Conservation (phyloP, 2,113 vertebrate species). For the Pionites leucogaster region DNA sequence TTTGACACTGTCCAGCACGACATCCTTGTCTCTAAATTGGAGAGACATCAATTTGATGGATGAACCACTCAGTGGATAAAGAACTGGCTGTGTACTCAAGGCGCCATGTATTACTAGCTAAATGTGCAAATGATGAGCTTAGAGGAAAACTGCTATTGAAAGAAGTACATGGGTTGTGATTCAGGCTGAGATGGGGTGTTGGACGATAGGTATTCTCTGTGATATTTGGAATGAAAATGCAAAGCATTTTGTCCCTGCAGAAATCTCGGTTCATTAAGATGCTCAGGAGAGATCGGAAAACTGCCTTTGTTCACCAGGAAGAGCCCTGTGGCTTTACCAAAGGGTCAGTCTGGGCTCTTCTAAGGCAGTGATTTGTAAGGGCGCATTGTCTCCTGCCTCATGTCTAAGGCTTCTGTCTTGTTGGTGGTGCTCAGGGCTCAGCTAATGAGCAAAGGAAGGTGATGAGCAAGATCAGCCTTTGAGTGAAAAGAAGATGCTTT, state of each 20-base stretch:
- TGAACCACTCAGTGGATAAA: neutral
- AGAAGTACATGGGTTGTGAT: neutral
- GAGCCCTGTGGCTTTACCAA: neutral
- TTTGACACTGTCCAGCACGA: neutral
- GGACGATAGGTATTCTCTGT: neutral
- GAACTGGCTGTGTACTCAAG: neutral
- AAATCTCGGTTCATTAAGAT: neutral
- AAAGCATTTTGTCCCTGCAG: neutral
- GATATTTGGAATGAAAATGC: neutral
- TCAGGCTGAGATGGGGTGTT: neutral
- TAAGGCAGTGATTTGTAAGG: neutral
- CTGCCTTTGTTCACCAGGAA: neutral
- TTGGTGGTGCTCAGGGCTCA: neutral
- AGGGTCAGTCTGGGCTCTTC: neutral
- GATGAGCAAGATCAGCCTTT: neutral
- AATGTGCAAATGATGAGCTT: neutral
- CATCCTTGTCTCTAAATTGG: neutral
- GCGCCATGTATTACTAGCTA: neutral
- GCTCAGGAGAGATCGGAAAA: neutral
- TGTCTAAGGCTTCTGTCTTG: neutral
- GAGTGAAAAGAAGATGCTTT: conserved; percentile 9
- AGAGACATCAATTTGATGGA: neutral
- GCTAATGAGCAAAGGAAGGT: neutral
- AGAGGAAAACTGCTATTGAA: neutral
- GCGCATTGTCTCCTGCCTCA: neutral